Conservation (phyloP, 2,797 vertebrate genomes). For the Tadarida brasiliensis region DNA sequence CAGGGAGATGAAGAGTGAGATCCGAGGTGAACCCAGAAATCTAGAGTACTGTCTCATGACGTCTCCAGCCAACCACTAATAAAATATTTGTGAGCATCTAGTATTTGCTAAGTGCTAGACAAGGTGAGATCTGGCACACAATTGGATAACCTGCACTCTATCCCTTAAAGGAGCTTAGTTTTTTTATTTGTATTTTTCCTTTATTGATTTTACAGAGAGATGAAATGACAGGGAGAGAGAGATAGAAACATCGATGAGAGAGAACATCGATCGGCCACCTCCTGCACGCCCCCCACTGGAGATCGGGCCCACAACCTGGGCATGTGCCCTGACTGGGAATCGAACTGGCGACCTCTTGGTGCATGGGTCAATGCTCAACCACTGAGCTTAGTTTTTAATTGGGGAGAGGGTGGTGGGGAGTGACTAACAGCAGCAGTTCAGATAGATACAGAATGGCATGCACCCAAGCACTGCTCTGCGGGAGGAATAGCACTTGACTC, state of each 20-base stretch:
- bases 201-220: too few relatives aligned
- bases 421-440: background rate
- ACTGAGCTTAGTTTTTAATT: background rate
- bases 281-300: too few relatives aligned
- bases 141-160: background rate
- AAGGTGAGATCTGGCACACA: background rate
- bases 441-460: background rate
- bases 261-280: too few relatives aligned
- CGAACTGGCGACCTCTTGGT: too few relatives aligned
- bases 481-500: background rate
- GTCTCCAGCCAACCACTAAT: background rate
- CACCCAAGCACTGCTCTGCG: background rate
- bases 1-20: background rate
- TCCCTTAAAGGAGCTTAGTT: background rate
- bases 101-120: constrained; percentile 14
- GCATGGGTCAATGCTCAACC: too few relatives aligned
- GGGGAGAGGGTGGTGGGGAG: background rate
- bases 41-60: background rate
- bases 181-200: background rate
- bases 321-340: too few relatives aligned
- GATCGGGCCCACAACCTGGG: too few relatives aligned
- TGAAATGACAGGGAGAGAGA: too few relatives aligned
- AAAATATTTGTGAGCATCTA: background rate
- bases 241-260: too few relatives aligned
- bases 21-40: background rate